phyloP scores from a whole-genome alignment of 2,113 vertebrate species.

The Psilopsiagon aurifrons region DNA sequence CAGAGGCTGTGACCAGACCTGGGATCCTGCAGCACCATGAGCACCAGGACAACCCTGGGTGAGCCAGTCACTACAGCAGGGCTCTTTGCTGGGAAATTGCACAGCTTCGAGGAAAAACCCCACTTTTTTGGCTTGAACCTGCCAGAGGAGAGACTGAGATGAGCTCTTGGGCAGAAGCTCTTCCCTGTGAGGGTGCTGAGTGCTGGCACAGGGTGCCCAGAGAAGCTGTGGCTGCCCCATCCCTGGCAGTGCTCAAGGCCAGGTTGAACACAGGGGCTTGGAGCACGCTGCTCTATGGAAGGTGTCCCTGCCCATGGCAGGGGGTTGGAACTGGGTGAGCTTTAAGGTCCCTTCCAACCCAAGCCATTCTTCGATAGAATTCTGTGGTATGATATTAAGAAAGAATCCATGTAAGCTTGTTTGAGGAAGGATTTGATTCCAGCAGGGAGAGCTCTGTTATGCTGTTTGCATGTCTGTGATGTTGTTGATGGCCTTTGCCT shows the following conservation, averaged over 20 bases:
- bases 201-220: neutral
- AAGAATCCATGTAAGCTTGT: neutral
- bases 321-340: neutral
- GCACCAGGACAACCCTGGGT: neutral
- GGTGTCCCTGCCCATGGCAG: rapidly evolving
- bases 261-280: too few species aligned
- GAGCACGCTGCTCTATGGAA: neutral
- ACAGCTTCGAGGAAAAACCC: neutral
- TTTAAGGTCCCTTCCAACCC: neutral
- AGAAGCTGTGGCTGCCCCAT: too few species aligned
- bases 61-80: neutral
- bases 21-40: rapidly evolving
- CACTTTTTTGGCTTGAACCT: neutral
- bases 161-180: neutral
- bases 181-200: neutral
- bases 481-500: neutral
- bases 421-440: neutral
- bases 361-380: neutral
- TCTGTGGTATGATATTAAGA: neutral
- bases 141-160: neutral
- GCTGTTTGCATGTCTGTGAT: neutral
- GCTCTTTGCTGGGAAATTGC: neutral
- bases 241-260: too few species aligned
- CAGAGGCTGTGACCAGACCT: neutral
- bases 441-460: neutral